phyloP scores from a whole-genome alignment of 2,797 vertebrate species.

The Acanthiza pusilla region DNA sequence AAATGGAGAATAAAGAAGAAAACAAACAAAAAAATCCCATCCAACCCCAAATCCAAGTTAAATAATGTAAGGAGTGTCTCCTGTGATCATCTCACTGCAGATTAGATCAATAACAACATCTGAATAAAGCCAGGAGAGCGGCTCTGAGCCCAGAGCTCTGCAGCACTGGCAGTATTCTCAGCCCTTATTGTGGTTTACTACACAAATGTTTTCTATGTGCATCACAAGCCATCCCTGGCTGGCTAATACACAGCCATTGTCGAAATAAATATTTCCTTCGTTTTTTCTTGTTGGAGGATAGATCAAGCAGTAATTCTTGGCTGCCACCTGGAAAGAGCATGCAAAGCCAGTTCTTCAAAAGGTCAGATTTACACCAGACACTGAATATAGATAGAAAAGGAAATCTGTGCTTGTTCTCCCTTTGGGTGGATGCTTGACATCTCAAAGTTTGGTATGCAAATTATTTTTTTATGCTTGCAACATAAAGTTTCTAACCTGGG shows the following conservation, averaged over 20 bases:
- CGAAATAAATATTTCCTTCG: not conserved
- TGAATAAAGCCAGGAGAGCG: not conserved
- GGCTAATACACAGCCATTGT: not conserved
- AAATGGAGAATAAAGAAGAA: not conserved
- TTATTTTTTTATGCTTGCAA: not conserved
- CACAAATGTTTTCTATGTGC: not conserved
- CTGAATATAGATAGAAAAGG: not conserved
- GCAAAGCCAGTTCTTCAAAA: not conserved
- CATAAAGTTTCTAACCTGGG: not conserved
- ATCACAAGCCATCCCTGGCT: not conserved
- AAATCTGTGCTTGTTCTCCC: not conserved
- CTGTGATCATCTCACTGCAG: not conserved
- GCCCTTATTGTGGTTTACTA: not conserved
- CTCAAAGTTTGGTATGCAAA: not conserved
- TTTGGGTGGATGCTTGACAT: not conserved
- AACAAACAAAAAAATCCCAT: not conserved
- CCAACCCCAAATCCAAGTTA: not conserved
- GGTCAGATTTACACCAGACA: not conserved
- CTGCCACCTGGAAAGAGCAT: not conserved
- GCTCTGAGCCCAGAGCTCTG: slow-evolving; percentile 42
- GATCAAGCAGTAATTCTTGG: not conserved
- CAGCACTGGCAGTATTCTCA: not conserved
- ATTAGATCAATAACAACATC: slow-evolving; percentile 23
- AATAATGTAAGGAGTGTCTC: slow-evolving; percentile 16
- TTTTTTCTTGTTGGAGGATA: not conserved